These are phyloP conservation scores for Callipepla squamata DNA, from an alignment of 2,113 vertebrate genomes.

Conservation along the genomic window DNA sequence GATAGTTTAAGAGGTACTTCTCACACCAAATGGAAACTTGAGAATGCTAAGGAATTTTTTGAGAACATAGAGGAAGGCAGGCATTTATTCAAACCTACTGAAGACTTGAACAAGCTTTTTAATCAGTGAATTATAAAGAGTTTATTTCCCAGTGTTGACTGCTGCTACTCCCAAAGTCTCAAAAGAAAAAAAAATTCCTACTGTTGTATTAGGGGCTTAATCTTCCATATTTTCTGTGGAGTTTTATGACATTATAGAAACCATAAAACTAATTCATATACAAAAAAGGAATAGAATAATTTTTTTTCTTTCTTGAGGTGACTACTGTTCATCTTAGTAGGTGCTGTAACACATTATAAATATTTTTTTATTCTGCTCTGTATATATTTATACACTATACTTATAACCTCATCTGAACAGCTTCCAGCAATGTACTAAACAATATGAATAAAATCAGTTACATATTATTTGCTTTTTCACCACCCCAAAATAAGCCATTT, in stretches of 20 bases:
- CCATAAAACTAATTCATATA: background rate
- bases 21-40: background rate
- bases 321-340: background rate
- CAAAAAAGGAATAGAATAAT: background rate
- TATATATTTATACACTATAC: background rate
- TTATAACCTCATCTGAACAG: background rate
- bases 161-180: background rate
- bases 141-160: background rate
- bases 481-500: background rate
- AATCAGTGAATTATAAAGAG: background rate
- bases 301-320: background rate
- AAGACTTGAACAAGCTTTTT: background rate
- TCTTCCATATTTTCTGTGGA: background rate
- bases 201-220: background rate
- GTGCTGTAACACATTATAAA: background rate
- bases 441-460: background rate
- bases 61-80: background rate
- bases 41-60: background rate
- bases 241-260: background rate
- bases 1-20: background rate
- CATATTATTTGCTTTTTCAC: background rate
- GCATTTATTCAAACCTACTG: background rate
- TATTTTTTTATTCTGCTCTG: constrained; percentile 19
- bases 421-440: background rate
- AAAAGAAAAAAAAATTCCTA: background rate